These are phyloP conservation scores for Apamea anceps DNA, from an alignment of 2,888 invertebrate genomes.

Conservation along the genomic window DNA sequence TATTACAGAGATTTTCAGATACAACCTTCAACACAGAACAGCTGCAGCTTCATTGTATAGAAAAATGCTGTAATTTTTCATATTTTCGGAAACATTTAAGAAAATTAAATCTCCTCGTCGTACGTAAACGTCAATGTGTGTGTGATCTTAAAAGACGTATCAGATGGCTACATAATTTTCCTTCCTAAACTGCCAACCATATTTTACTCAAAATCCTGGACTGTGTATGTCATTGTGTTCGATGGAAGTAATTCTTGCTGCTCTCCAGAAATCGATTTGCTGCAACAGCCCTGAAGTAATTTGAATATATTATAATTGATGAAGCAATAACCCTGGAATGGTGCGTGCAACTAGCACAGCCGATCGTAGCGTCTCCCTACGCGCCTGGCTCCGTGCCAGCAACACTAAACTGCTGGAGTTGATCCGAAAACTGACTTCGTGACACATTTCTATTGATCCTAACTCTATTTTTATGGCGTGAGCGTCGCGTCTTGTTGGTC, in stretches of 20 bases:
- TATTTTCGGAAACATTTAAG: neutral
- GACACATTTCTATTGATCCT: constrained; percentile 62
- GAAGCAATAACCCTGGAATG: constrained; percentile 46
- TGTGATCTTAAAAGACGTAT: neutral
- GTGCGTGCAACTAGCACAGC: constrained; percentile 18
- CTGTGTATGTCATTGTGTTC: neutral
- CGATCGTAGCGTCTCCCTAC: constrained; percentile 12
- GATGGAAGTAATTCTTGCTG: neutral
- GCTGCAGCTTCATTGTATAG: neutral
- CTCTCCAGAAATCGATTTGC: constrained; percentile 3
- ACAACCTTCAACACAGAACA: neutral
- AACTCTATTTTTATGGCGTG: constrained; percentile 55
- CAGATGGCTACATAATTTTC: too few relatives aligned
- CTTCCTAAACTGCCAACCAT: neutral
- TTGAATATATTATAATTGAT: constrained; percentile 39
- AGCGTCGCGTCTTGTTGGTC: constrained; percentile 14
- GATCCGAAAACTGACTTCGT: constrained; percentile 55
- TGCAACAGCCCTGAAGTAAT: constrained; percentile 17
- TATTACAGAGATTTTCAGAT: constrained; percentile 3
- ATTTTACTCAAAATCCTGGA: neutral
- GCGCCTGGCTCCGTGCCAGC: constrained; percentile 51
- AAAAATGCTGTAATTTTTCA: neutral
- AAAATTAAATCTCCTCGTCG: too few relatives aligned
- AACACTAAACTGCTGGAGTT: constrained; percentile 51
- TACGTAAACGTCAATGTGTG: neutral